Evolutionary conservation across 2,113 vertebrate genomes (phyloP).

Genomic region (Dryoscopus gambensis): DNA sequence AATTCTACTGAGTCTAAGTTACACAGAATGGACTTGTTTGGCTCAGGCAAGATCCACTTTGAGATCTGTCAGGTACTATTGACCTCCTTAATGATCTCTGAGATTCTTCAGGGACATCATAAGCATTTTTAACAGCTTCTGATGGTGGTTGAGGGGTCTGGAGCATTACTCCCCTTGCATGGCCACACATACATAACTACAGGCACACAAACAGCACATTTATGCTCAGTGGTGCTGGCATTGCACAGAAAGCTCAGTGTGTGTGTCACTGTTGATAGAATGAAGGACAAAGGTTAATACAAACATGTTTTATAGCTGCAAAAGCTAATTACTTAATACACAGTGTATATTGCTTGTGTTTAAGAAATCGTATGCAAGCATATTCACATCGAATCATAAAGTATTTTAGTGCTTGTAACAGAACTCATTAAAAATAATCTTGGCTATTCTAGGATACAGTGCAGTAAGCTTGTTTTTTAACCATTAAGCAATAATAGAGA

Average conservation of each 20-base stretch:
- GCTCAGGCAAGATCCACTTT: neutral
- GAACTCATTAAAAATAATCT: slow-evolving; percentile 43
- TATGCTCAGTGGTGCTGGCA: neutral
- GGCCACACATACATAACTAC: neutral
- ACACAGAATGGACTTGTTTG: neutral
- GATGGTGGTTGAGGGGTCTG: neutral
- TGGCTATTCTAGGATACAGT: neutral
- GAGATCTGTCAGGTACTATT: neutral
- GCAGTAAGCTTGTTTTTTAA: slow-evolving; percentile 6
- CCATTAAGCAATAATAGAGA: neutral
- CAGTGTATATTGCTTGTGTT: neutral
- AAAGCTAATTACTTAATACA: neutral
- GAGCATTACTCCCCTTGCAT: neutral
- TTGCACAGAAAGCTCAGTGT: neutral
- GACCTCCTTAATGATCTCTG: neutral
- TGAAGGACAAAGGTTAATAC: neutral
- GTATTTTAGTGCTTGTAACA: slow-evolving; percentile 8
- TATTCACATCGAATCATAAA: neutral
- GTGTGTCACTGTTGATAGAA: neutral
- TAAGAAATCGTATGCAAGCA: neutral
- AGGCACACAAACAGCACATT: neutral
- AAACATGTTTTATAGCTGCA: neutral
- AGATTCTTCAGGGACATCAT: neutral
- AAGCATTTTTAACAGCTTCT: neutral
- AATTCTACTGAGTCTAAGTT: neutral